Conservation (phyloP, 2,888 invertebrate species). For the Lasioglossum calceatum region DNA sequence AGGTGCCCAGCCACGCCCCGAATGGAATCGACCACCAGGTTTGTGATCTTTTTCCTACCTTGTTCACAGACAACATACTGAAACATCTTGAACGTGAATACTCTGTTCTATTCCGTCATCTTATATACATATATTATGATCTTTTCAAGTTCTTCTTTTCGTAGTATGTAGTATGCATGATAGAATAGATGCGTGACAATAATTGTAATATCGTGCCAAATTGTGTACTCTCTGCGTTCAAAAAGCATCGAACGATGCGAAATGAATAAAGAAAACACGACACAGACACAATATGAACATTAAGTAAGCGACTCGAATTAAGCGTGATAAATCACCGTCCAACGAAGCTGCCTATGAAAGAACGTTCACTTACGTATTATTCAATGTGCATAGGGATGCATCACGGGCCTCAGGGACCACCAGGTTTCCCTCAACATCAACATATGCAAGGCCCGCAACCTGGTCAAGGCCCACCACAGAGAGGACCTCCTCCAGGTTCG, state of each 20-base stretch:
- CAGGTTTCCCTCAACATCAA: constrained; percentile 85
- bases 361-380: constrained; percentile 61
- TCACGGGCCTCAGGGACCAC: constrained; percentile 87
- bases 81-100: constrained; percentile 69
- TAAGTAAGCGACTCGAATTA: constrained; percentile 23
- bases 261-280: neutral
- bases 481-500: constrained; percentile 87
- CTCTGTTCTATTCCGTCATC: constrained; percentile 26
- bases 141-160: constrained; percentile 8
- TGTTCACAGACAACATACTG: constrained; percentile 37
- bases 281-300: constrained; percentile 24
- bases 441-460: constrained; percentile 89
- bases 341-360: constrained; percentile 29
- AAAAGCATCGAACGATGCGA: constrained; percentile 4
- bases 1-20: constrained; percentile 87
- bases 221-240: neutral
- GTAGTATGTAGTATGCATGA: constrained; percentile 61
- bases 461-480: constrained; percentile 88
- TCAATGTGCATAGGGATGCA: constrained; percentile 85
- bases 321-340: constrained; percentile 35
- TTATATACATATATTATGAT: constrained; percentile 26
- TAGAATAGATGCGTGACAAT: constrained; percentile 37
- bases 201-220: constrained; percentile 17
- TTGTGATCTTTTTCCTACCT: constrained; percentile 48
- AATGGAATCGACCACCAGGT: constrained; percentile 91